Conservation (phyloP, 1,140 invertebrate species). For the Drosophila parvula region DNA sequence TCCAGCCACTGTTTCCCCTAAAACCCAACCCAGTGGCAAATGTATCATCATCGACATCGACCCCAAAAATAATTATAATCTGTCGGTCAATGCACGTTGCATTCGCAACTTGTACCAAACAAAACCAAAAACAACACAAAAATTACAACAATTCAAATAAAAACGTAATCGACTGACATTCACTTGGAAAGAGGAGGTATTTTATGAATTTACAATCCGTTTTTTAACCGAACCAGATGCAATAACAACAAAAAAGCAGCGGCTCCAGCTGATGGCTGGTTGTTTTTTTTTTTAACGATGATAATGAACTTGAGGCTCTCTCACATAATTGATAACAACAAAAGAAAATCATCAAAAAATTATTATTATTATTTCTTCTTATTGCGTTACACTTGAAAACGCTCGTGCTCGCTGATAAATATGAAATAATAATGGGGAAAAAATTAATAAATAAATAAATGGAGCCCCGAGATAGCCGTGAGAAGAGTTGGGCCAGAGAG, state of each 20-base stretch:
- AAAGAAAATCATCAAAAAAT: slow-evolving; percentile 61
- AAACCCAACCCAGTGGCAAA: slow-evolving; percentile 38
- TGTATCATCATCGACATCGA: slow-evolving; percentile 57
- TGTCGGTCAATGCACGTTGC: slow-evolving; percentile 65
- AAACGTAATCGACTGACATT: slow-evolving; percentile 59
- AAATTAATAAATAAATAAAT: slow-evolving; percentile 73
- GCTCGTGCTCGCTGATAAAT: slow-evolving; percentile 58
- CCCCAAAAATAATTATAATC: slow-evolving; percentile 39
- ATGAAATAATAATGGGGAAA: slow-evolving; percentile 64
- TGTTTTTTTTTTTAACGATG: slow-evolving; percentile 65
- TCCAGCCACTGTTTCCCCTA: slow-evolving; percentile 8
- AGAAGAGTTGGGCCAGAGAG: slow-evolving; percentile 9
- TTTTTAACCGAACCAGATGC: slow-evolving; percentile 46
- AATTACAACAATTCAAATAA: slow-evolving; percentile 20
- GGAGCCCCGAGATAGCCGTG: slow-evolving; percentile 29
- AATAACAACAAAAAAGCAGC: slow-evolving; percentile 34
- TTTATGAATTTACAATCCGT: slow-evolving; percentile 41
- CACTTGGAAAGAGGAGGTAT: slow-evolving; percentile 58
- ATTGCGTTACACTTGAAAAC: slow-evolving; percentile 48
- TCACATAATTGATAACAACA: slow-evolving; percentile 71
- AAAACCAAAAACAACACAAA: slow-evolving; percentile 29
- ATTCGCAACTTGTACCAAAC: slow-evolving; percentile 31
- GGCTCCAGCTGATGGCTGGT: slow-evolving; percentile 32
- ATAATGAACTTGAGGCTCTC: slow-evolving; percentile 76
- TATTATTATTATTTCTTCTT: slow-evolving; percentile 37